A percentile compares a stretch with the other conserved stretches of the same genome.
Evolutionary conservation across 2,797 vertebrate species (phyloP).

Genomic region (Argya squamiceps): DNA sequence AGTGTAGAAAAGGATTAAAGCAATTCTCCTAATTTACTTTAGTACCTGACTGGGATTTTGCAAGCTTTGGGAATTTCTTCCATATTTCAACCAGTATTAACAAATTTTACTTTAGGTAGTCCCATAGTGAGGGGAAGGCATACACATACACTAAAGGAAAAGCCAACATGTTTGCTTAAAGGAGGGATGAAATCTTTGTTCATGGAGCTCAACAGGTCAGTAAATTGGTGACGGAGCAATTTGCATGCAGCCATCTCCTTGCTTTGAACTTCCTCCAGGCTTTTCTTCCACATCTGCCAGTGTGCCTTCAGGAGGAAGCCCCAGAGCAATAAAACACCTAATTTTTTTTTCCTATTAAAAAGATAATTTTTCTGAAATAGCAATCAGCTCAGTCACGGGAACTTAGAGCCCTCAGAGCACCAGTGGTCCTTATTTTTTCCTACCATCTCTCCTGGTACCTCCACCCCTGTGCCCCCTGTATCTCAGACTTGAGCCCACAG

Average conservation of each 20-base stretch:
- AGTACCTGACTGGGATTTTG: background rate
- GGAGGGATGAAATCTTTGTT: background rate
- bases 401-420: background rate
- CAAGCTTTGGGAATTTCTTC: background rate
- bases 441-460: background rate
- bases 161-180: background rate
- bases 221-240: background rate
- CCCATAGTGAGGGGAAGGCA: background rate
- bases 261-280: background rate
- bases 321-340: background rate
- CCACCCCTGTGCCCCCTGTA: fast-evolving
- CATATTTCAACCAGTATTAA: background rate
- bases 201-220: background rate
- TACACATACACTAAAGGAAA: background rate
- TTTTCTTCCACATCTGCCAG: background rate
- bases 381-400: background rate
- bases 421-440: background rate
- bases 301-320: background rate
- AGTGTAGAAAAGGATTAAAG: background rate
- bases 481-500: background rate
- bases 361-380: background rate
- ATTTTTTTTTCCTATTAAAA: background rate
- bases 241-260: background rate
- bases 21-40: background rate
- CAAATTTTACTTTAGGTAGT: background rate